phyloP scores from a whole-genome alignment of 2,888 invertebrate species.

The Leucophenga maculata region DNA sequence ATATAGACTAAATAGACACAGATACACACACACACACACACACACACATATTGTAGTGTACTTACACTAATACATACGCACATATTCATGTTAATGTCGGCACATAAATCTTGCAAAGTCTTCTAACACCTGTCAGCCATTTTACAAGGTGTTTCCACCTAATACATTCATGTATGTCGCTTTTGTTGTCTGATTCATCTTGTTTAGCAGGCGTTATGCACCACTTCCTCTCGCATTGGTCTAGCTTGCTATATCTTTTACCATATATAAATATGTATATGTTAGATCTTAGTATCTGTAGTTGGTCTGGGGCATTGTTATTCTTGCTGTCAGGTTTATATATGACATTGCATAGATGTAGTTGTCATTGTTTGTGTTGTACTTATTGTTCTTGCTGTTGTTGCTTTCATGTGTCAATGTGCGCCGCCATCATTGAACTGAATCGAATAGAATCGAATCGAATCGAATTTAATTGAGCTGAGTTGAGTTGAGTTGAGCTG shows the following conservation, averaged over 20 bases:
- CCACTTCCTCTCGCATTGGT: not conserved
- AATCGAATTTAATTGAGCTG: conserved; percentile 46
- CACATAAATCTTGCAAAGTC: conserved; percentile 65
- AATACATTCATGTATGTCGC: conserved; percentile 48
- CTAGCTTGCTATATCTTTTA: not conserved
- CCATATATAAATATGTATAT: too few relatives aligned
- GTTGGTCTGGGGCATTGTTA: not conserved
- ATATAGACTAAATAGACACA: conserved; percentile 21
- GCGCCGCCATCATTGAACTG: conserved; percentile 2
- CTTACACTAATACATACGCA: conserved; percentile 55
- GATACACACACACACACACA: not conserved
- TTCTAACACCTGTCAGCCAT: conserved; percentile 64
- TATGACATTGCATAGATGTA: conserved; percentile 8
- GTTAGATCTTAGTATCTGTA: not conserved
- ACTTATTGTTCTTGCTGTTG: conserved; percentile 16
- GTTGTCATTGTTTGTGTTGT: conserved; percentile 24
- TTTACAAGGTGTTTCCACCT: conserved; percentile 64
- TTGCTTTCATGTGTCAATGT: conserved; percentile 38
- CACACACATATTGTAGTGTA: too few relatives aligned
- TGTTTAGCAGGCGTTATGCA: not conserved
- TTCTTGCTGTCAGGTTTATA: conserved; percentile 17
- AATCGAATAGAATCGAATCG: conserved; percentile 23
- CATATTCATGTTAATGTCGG: conserved; percentile 65
- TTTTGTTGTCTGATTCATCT: conserved; percentile 21
- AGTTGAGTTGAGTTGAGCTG: not conserved